phyloP scores from a whole-genome alignment of 2,888 invertebrate genomes.

The Caradrina kadenii region DNA sequence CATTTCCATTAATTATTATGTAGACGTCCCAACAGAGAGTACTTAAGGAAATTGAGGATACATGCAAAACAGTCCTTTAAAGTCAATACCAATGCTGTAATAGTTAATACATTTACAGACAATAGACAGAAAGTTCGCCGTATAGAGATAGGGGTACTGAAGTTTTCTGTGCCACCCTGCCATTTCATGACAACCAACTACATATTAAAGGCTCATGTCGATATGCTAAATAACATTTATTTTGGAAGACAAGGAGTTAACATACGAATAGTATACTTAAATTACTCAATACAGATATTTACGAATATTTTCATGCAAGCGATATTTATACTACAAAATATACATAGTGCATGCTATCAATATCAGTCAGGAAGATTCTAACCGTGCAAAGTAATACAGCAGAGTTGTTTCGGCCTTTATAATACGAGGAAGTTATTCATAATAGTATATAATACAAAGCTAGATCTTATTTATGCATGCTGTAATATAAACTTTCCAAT shows the following conservation, averaged over 20 bases:
- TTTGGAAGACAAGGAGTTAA: conserved; percentile 88
- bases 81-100: conserved; percentile 47
- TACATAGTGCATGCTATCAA: conserved; percentile 84
- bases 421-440: conserved; percentile 57
- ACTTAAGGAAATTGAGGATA: conserved; percentile 72
- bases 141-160: conserved; percentile 69
- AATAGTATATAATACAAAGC: conserved; percentile 69
- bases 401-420: conserved; percentile 72
- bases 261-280: conserved; percentile 76
- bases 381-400: conserved; percentile 77
- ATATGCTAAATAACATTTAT: conserved; percentile 88
- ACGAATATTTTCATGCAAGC: conserved; percentile 88
- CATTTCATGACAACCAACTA: conserved; percentile 75
- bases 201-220: conserved; percentile 75
- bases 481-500: conserved; percentile 63
- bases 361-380: conserved; percentile 63
- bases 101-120: conserved; percentile 57
- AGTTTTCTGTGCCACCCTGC: conserved; percentile 73
- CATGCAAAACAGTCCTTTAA: conserved; percentile 78
- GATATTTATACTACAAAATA: conserved; percentile 79
- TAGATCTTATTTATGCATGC: conserved; percentile 73
- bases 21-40: conserved; percentile 62
- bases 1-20: conserved; percentile 57
- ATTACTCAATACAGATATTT: conserved; percentile 71
- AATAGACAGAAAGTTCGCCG: conserved; percentile 61